Evolutionary conservation across 2,113 vertebrate genomes (phyloP), one percentile per base, ranked within the genome.

Genomic region (Quiscalus mexicanus): DNA sequence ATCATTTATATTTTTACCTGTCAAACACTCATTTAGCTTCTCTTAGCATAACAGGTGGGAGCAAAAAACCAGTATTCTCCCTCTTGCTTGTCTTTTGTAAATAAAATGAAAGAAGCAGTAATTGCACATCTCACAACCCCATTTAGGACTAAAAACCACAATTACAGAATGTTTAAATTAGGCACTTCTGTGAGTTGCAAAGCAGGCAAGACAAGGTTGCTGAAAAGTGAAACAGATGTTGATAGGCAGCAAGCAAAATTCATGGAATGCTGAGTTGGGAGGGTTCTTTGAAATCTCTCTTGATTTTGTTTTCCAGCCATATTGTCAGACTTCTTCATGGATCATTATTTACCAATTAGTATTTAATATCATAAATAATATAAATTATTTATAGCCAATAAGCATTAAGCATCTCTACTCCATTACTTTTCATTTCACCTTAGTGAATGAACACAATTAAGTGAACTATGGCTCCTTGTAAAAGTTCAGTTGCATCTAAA

Each of bases 91-190:
- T 62, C 69, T 87, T 93, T 60, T 58, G 21, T 45, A 83, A 94
- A 84, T 70, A 70, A 89, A 92, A 67, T 59, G 76, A 95, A 95
- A 90, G 76, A 58, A 73, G 25, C 12, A 31, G 35, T 80, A 93
- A 95, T 47, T 86, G 76, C 42, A 47, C 39, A 84, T 78, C 64
- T 91, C 64, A 75, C 42, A 89, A 47, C 15, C 30, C 79, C 37
- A 23, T 90, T 86, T 80, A 69, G 69, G 39, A 62, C 63, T 88
- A 33, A 86, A 89, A 91, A 15, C 22, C 21, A 42, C 4, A 4
- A 77, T 81, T 87, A 78, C 2, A 4, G 45, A 80, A 88, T 47
- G 37, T 69, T 90, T 83, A 86, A 93, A 86, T 93, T 50, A 69
- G 55, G 18, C 63, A 67, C 25, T 10, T 0, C 63, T 85, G 31